Evolutionary conservation across 2,888 invertebrate species (phyloP).

Genomic region (Aphodius sticticus): DNA sequence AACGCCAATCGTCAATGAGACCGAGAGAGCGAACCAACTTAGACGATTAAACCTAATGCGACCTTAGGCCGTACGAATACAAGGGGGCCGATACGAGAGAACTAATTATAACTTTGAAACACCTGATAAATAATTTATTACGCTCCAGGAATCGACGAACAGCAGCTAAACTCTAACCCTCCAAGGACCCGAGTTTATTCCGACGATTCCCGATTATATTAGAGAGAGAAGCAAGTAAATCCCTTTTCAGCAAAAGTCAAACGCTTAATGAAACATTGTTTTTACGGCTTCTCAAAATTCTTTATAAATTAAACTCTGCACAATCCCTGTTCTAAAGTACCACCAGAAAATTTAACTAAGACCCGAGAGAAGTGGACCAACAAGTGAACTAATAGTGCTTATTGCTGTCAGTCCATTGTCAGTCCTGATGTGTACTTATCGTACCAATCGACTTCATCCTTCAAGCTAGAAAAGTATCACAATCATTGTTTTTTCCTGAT

Average conservation of each 20-base stretch:
- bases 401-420: too few relatives aligned
- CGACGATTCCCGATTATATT: background rate
- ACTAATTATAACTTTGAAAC: conserved; percentile 4
- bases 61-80: conserved; percentile 4
- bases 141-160: conserved; percentile 4
- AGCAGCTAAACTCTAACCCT: background rate
- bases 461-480: too few relatives aligned
- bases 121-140: conserved; percentile 4
- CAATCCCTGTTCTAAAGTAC: too few relatives aligned
- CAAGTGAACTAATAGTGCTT: too few relatives aligned
- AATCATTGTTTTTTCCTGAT: too few relatives aligned
- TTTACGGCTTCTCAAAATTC: too few relatives aligned
- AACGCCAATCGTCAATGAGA: background rate
- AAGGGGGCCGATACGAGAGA: background rate
- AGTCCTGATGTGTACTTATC: too few relatives aligned
- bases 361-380: too few relatives aligned
- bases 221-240: background rate
- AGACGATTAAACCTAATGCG: conserved; percentile 4
- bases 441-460: too few relatives aligned
- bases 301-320: too few relatives aligned
- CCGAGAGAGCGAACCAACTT: background rate
- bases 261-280: too few relatives aligned
- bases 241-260: background rate
- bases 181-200: background rate
- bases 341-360: too few relatives aligned